Evolutionary conservation across 2,113 vertebrate genomes (phyloP), one percentile per base, ranked within the genome.

Genomic region (Silurus meridionalis): DNA sequence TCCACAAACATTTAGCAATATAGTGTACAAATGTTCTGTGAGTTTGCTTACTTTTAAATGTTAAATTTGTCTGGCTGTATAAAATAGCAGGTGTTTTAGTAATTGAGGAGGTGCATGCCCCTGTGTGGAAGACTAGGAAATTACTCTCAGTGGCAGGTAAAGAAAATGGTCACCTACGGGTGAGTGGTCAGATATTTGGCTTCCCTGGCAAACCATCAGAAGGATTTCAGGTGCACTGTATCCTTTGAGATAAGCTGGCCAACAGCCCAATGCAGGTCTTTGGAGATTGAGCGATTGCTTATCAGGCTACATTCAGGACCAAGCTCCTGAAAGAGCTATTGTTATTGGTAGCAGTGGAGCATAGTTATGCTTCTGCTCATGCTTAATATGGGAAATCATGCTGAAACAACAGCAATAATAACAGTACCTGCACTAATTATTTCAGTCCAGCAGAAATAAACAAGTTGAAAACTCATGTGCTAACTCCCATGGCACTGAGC

Each of bases 181-280:
- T 37, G 72, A 83, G 58, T 72, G 74, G 50, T 50, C 58, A 64
- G 28, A 23, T 79, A 55, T 85, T 81, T 57, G 28, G 57, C 83
- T 83, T 89, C 77, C 25, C 53, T 85, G 64, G 86, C 88, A 86
- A 86, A 74, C 10, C 19, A 80, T 91, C 80, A 81, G 55, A 69
- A 57, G 14, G 21, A 86, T 91, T 87, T 91, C 85, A 86, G 57
- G 85, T 84, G 84, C 85, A 77, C 83, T 85, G 77, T 55, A n/a
- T 57, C 86, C 69, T 75, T 72, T 28, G 53, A 88, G 92, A 92
- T 93, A 92, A 92, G 85, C 79, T 82, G 85, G 86, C 87, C 80
- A 61, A 53, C 28, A 61, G 85, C 80, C n/a, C 85, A 74, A 71
- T 63, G 9, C 19, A 78, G 66, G 21, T 74, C 82, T 77, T 46